A percentile compares a stretch with the other conserved stretches of the same genome.
These are phyloP conservation scores for Danaus plexippus DNA, from an alignment of 1,140 invertebrate species.

Conservation along the genomic window DNA sequence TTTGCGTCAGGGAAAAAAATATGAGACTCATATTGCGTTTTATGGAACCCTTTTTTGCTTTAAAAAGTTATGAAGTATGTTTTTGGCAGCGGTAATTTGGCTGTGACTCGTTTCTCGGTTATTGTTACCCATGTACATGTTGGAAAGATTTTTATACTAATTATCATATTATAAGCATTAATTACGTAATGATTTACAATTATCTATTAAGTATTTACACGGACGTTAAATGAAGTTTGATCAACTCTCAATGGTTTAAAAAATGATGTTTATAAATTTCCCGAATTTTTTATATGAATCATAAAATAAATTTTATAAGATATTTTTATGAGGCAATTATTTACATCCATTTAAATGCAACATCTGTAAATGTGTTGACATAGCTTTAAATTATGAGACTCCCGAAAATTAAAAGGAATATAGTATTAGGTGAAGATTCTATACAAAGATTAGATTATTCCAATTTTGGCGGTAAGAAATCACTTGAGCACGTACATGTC, in stretches of 20 bases:
- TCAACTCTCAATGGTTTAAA: too few relatives aligned
- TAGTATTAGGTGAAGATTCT: conserved; percentile 36
- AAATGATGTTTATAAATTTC: too few relatives aligned
- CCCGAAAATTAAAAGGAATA: conserved; percentile 16
- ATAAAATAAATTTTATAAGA: conserved; percentile 8
- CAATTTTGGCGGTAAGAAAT: conserved; percentile 44
- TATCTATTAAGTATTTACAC: too few relatives aligned
- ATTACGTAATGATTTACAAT: conserved; percentile 2
- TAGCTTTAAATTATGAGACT: too few relatives aligned
- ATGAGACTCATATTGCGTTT: not conserved
- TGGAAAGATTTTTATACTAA: too few relatives aligned
- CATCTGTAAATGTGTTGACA: too few relatives aligned
- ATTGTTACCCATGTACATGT: conserved; percentile 7
- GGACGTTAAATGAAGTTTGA: too few relatives aligned
- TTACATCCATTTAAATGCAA: too few relatives aligned
- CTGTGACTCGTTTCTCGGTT: conserved; percentile 8
- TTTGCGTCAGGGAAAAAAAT: too few relatives aligned
- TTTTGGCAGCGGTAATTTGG: conserved; percentile 14
- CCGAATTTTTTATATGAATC: conserved; percentile 14
- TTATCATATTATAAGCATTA: not conserved
- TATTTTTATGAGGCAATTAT: too few relatives aligned
- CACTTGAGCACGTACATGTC: conserved; percentile 54
- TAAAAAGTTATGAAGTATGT: conserved; percentile 9
- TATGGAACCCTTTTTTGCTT: conserved; percentile 4
- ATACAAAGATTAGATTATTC: conserved; percentile 41